A percentile compares a stretch with the other conserved stretches of the same genome.
Conservation (phyloP, 2,797 vertebrate genomes). For the Lutra lutra region DNA sequence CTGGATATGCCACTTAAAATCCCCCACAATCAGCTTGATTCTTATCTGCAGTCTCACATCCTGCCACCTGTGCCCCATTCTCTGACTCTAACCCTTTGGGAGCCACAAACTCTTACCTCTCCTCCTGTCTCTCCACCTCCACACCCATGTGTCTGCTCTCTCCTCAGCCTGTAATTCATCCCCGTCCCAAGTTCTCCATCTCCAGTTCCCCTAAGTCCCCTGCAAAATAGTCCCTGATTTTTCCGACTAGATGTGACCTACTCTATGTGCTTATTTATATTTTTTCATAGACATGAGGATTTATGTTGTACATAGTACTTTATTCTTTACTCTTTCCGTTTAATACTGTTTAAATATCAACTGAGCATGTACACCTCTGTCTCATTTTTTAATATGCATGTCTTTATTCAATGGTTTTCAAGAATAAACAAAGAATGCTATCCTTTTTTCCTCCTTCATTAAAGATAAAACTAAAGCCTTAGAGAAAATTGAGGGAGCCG, state of each 20-base stretch:
- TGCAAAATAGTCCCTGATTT: neutral
- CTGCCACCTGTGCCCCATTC: neutral
- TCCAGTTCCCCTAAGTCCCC: neutral
- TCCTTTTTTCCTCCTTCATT: neutral
- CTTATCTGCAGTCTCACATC: neutral
- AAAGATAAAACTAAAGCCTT: neutral
- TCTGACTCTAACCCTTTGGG: fast-evolving
- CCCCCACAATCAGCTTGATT: fast-evolving
- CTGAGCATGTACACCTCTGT: neutral
- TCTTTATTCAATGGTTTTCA: neutral
- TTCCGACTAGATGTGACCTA: neutral
- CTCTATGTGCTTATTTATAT: neutral
- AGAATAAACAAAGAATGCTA: neutral
- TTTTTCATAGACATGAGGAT: neutral
- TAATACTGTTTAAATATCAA: neutral
- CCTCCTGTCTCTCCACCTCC: no score
- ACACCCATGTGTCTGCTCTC: neutral
- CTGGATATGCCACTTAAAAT: neutral
- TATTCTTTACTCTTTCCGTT: neutral
- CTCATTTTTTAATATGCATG: neutral
- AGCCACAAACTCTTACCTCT: neutral
- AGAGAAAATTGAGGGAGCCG: neutral
- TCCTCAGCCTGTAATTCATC: neutral
- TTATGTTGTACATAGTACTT: neutral
- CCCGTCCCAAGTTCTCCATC: neutral